Conservation (phyloP, 2,888 invertebrate genomes). For the Xanthorhoe designata region DNA sequence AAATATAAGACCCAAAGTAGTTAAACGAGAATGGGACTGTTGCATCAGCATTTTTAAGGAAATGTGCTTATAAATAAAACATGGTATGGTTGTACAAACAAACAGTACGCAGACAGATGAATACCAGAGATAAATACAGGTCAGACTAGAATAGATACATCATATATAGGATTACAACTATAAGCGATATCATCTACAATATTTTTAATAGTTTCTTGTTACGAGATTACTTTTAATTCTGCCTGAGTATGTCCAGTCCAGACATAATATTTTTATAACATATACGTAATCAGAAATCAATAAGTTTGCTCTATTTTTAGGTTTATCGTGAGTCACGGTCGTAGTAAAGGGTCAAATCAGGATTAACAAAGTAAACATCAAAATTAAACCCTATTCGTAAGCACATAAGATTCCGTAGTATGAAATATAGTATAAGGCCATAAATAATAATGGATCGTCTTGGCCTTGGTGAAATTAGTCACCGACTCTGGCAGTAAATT, state of each 20-base stretch:
- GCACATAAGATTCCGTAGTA: constrained; percentile 54
- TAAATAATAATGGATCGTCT: constrained; percentile 83
- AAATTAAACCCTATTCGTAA: constrained; percentile 55
- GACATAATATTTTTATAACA: not conserved
- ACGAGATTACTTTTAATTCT: not conserved
- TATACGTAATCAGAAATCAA: not conserved
- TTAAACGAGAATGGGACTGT: constrained; percentile 24
- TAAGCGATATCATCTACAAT: not conserved
- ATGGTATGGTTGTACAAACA: constrained; percentile 43
- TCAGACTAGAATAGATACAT: constrained; percentile 48
- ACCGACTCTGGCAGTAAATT: constrained; percentile 58
- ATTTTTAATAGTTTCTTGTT: not conserved
- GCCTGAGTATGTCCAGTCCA: not conserved
- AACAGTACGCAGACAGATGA: constrained; percentile 62
- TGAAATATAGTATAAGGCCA: constrained; percentile 70
- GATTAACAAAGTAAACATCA: constrained; percentile 53
- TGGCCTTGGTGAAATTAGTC: constrained; percentile 82
- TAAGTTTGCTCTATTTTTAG: constrained; percentile 65
- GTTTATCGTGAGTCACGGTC: constrained; percentile 67
- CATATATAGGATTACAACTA: not conserved
- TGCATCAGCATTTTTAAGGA: constrained; percentile 41
- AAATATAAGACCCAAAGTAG: constrained; percentile 8
- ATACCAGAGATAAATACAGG: constrained; percentile 56
- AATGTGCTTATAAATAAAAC: constrained; percentile 49
- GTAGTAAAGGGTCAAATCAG: constrained; percentile 69